Base-by-base conservation (phyloP, 2,888 invertebrate genomes). In the Drosophila borealis region DNA sequence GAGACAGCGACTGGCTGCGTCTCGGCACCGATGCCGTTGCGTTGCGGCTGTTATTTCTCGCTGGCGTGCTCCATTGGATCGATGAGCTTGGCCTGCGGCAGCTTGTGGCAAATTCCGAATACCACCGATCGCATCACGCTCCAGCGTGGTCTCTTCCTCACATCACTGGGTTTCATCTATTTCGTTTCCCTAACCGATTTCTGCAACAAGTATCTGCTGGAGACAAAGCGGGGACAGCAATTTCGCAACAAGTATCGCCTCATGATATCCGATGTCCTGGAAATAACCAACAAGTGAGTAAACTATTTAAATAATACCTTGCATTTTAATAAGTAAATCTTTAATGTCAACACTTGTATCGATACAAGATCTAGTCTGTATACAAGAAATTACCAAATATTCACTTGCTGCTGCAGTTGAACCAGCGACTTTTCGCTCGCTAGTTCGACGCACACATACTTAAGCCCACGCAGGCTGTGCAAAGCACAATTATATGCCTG, bases 221-320 rank as follows among this genome's bases (percentile, higher is more conserved):
- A 94, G 87, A 95, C 96, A 11, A 92, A 91, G 50, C 91, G 92
- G 44, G 96, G 96, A 19, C 92, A 93, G 33, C 92, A 93, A 49
- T 93, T 95, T 80, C 93, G 95, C 1, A 94, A 94, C 90, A 94
- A 94, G 90, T 95, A 95, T 92, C 94, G 94, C 54, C 93, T 96
- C 14, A 94, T 93, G 88, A 93, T 93, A 80, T 94, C 94, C 10
- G 95, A 96, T 83, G 95, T 96, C 49, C 93, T 95, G 79, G 96
- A 96, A 89, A 95, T 96, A 76, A 95, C 94, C 53, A 96, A 96
- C 93, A 96, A 96, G 96, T 96, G 88, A 93, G 95, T 93, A 8
- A 8, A 8, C 29, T 29, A 8, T 29, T 17, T 17, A 2, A 17
- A 2, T 1, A 2, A 17, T 1, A 17, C 17, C 1, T 17, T 17